Percentiles rank a stretch among this genome's conserved stretches.
phyloP scores from a whole-genome alignment of 2,888 invertebrate species.

The Brachylomia viminalis region DNA sequence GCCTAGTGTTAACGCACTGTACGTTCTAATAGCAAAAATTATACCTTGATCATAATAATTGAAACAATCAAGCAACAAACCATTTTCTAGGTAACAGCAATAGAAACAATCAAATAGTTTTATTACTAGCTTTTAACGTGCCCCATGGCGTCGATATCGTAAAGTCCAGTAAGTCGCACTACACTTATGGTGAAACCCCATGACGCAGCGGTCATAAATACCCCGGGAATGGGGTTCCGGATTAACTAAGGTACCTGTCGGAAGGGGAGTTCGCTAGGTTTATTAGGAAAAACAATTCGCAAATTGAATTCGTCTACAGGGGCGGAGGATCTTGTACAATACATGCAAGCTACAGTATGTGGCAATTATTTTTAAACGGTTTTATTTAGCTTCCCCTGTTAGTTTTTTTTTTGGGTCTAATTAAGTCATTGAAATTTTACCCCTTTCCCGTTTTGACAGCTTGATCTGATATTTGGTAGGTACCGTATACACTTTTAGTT shows the following conservation, averaged over 20 bases:
- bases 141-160: constrained; percentile 63
- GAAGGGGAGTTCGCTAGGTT: constrained; percentile 65
- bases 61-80: not conserved
- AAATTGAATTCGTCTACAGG: constrained; percentile 60
- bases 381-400: no score
- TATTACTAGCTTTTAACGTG: constrained; percentile 54
- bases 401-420: no score
- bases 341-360: constrained; percentile 28
- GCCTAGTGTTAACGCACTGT: not conserved
- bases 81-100: not conserved
- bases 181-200: constrained; percentile 76
- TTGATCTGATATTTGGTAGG: no score
- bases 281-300: constrained; percentile 68
- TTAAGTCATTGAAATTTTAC: no score
- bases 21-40: not conserved
- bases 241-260: constrained; percentile 62
- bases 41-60: not conserved
- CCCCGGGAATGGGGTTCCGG: constrained; percentile 48
- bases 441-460: no score
- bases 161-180: constrained; percentile 69
- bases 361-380: constrained; percentile 50
- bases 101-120: constrained; percentile 47
- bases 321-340: constrained; percentile 24
- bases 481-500: no score
- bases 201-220: constrained; percentile 81